phyloP scores from a whole-genome alignment of 2,888 invertebrate species.

The Nowickia ferox region DNA sequence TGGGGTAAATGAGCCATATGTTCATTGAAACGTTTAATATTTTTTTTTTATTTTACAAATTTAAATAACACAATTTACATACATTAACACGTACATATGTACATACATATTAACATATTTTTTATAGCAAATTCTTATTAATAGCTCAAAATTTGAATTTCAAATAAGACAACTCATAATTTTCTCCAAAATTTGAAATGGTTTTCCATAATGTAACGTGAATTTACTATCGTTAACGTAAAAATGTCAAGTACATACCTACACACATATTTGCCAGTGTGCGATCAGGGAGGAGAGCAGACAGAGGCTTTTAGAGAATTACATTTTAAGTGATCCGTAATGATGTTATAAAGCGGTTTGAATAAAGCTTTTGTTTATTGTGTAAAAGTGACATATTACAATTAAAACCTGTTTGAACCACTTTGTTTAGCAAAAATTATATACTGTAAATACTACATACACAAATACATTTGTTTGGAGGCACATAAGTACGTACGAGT shows the following conservation, averaged over 20 bases:
- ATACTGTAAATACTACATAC: neutral
- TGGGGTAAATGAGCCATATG: too few species aligned
- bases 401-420: conserved; percentile 43
- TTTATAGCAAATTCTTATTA: neutral
- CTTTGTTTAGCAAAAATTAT: conserved; percentile 12
- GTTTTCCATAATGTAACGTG: neutral
- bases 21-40: too few species aligned
- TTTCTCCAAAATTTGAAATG: neutral
- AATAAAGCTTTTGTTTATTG: neutral
- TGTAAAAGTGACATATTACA: neutral
- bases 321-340: conserved; percentile 9
- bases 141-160: conserved; percentile 1
- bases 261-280: neutral
- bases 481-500: too few species aligned
- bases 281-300: neutral
- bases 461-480: too few species aligned
- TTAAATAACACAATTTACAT: too few species aligned
- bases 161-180: conserved; percentile 9
- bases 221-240: neutral
- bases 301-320: neutral
- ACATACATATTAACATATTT: neutral
- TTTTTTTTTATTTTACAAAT: too few species aligned
- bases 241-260: neutral
- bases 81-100: neutral
- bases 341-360: neutral